Conservation (phyloP, 2,888 invertebrate species). For the Hydriomena furcata region DNA sequence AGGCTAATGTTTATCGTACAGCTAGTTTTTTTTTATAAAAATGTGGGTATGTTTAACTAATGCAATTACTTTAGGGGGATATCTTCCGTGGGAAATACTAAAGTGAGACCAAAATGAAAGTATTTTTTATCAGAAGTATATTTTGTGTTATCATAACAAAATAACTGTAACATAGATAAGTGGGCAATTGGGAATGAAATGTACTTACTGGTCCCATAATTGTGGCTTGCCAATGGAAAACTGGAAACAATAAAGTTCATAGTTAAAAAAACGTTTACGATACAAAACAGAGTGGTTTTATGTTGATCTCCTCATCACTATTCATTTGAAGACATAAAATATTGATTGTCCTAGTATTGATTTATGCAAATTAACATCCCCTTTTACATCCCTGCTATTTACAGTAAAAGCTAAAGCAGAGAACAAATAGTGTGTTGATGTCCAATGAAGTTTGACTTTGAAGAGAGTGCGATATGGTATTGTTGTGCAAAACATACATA, state of each 20-base stretch:
- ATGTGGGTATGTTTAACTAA: not conserved
- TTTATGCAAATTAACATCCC: constrained; percentile 5
- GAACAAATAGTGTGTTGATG: too few species aligned
- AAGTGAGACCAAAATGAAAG: not conserved
- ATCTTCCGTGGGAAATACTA: not conserved
- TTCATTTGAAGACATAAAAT: constrained; percentile 5
- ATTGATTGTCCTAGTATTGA: constrained; percentile 5
- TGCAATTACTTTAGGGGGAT: not conserved
- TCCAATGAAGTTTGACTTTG: too few species aligned
- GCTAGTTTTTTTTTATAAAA: constrained; percentile 20
- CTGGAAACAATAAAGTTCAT: constrained; percentile 85
- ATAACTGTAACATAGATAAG: constrained; percentile 12
- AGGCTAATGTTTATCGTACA: too few species aligned
- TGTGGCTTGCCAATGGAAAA: constrained; percentile 99
- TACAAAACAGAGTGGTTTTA: not conserved
- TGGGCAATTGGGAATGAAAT: constrained; percentile 11
- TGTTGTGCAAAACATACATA: too few species aligned
- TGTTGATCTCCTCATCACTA: not conserved
- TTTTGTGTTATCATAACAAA: constrained; percentile 18
- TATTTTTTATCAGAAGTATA: not conserved
- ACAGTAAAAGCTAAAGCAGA: too few species aligned
- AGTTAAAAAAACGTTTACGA: not conserved
- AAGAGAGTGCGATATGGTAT: too few species aligned
- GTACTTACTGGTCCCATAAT: constrained; percentile 99
- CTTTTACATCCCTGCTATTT: not conserved